Base-by-base conservation (phyloP, 2,113 vertebrate genomes). In the Riparia riparia region DNA sequence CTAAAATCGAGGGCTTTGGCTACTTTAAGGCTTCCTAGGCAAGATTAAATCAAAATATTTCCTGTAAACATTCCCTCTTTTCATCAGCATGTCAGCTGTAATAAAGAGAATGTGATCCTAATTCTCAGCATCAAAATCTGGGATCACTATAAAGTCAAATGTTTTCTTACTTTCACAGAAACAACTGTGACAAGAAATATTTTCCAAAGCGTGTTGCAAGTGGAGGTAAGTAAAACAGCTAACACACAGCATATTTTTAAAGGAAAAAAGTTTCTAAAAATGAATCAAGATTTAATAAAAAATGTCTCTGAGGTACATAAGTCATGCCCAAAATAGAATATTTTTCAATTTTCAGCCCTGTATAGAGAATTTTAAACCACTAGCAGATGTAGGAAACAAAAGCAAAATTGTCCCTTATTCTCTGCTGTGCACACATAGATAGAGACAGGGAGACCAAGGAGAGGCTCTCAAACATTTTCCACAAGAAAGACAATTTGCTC, bases 351-450 rank as follows among this genome's bases (percentile, higher is more conserved):
- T 96, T 92, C 91, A 83, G 86, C 54, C 77, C 80, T 74, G 71
- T 77, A 58, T 49, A 92, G 78, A 91, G 86, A 61, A 92, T 76
- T 96, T 86, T 60, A 89, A 97, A 97, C 96, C 6, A 42, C 60
- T 97, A 86, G 90, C 95, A 96, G 96, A 96, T 95, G 97, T 91
- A 90, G 34, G n/a, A 90, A 89, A 85, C 69, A 95, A 91, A 80
- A 68, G 53, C 56, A 61, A 34, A 96, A 73, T 56, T 80, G 53
- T 71, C 63, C 66, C 47, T 69, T 34, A 20, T n/a, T 88, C 77
- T 74, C 60, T 92, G 69, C 57, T 81, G 49, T 60, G 50, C n/a
- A 32, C 86, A 10, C 51, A 42, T 0, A n/a, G 79, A 90, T 16
- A 80, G 57, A 50, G 60, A 73, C 19, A 70, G 0, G 74, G 26